Base-by-base conservation (phyloP, 2,113 vertebrate genomes). In the Nansenia antarctica region DNA sequence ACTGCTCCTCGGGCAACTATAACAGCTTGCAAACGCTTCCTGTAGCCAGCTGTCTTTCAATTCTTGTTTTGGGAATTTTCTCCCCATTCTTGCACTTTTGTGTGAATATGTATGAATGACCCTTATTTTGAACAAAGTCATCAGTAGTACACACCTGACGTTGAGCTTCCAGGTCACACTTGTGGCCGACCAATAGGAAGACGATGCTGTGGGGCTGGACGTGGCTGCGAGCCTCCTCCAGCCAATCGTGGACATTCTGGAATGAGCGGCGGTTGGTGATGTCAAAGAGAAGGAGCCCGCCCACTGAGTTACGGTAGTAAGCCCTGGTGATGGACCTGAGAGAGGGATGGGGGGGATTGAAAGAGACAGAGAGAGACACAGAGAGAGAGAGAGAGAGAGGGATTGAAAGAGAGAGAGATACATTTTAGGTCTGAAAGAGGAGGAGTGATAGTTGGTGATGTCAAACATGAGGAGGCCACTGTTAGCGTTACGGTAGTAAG, bases 211-310 rank as follows among this genome's bases (percentile, higher is more conserved):
- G 98, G 0, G 97, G 97, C 89, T 97, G 96, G 58, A 96, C 95
- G 1, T 97, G 97, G 77, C 95, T 96, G 82, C 94, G 95, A 37
- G 97, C 96, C 73, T 92, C 91, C 70, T 92, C 90, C 73, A 91
- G 94, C 97, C 93, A 98, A 93, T 90, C 96, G 3, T 96, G 95
- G 66, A 98, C 95, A 3, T 98, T 98, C 88, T 98, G 95, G 92
- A 99, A 99, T 69, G 97, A 98, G 70, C 96, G 92, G 52, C 95
- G 95, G 93, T 98, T 98, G 72, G 97, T 98, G 87, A 99, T 98
- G 90, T 99, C 97, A 76, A 99, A 99, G 60, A 99, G 94, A 65
- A 99, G 90, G 35, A 99, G 93, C 4, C 97, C 95, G 6, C 95
- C 95, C 14, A 96, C 95, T 1, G 95, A 96, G 87, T 96, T 96